Conservation (phyloP, 2,888 invertebrate genomes). For the Laothoe populi region DNA sequence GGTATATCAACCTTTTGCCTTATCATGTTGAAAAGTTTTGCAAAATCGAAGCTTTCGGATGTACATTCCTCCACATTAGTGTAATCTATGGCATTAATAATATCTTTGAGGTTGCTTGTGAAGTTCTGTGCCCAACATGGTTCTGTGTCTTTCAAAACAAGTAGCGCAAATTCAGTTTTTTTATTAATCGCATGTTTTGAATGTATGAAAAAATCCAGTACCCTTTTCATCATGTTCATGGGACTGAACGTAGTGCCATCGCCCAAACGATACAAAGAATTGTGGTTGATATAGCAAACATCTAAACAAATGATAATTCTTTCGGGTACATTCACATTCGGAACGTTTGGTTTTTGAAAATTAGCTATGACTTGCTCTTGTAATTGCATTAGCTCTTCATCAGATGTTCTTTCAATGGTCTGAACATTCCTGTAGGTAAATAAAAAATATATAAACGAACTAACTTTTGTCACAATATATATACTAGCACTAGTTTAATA, state of each 20-base stretch:
- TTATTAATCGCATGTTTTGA: constrained; percentile 86
- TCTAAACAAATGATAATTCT: constrained; percentile 87
- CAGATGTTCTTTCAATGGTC: not conserved
- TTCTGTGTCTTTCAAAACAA: constrained; percentile 81
- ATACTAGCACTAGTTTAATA: no score
- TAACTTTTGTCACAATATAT: no score
- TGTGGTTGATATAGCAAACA: constrained; percentile 83
- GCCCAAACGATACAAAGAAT: constrained; percentile 78
- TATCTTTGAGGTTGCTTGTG: constrained; percentile 85
- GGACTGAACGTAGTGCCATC: constrained; percentile 84
- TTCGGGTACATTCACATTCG: constrained; percentile 85
- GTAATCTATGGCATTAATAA: constrained; percentile 84
- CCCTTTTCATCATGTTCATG: constrained; percentile 86
- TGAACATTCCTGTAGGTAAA: constrained; percentile 1
- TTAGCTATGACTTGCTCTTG: constrained; percentile 71
- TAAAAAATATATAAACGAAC: not conserved
- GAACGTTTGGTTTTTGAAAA: constrained; percentile 75
- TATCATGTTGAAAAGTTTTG: constrained; percentile 82
- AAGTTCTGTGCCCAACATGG: constrained; percentile 86
- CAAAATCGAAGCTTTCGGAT: constrained; percentile 82
- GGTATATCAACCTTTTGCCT: constrained; percentile 81
- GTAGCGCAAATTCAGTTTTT: constrained; percentile 86
- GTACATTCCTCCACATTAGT: constrained; percentile 79
- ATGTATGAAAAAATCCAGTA: constrained; percentile 86
- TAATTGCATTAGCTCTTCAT: constrained; percentile 35